Conservation (phyloP, 2,888 invertebrate species). For the Synanthedon myopaeformis region DNA sequence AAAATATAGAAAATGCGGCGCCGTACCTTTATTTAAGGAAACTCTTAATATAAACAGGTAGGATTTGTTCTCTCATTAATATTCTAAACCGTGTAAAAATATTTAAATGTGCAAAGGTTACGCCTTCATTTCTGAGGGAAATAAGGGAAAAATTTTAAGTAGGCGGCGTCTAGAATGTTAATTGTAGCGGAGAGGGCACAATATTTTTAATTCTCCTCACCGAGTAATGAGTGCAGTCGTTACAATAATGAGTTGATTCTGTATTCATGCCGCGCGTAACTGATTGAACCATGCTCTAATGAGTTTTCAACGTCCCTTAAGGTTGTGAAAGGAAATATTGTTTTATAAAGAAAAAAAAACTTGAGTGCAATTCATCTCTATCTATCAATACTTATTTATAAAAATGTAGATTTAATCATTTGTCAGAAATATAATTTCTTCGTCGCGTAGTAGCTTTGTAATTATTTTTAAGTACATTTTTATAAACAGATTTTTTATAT, state of each 20-base stretch:
- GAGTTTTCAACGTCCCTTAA: constrained; percentile 3
- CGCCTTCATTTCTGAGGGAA: constrained; percentile 33
- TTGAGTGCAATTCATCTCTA: too few species aligned
- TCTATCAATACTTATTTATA: too few species aligned
- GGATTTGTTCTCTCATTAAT: constrained; percentile 20
- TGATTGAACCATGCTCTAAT: constrained; percentile 10
- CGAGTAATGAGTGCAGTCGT: constrained; percentile 15
- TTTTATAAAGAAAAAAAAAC: too few species aligned
- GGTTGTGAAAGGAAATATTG: neutral
- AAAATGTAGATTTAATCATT: too few species aligned
- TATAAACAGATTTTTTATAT: too few species aligned
- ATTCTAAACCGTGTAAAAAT: constrained; percentile 24
- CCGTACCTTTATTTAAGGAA: neutral
- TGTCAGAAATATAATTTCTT: too few species aligned
- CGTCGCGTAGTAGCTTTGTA: too few species aligned
- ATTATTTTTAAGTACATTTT: too few species aligned
- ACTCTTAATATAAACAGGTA: constrained; percentile 1
- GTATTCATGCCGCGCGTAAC: constrained; percentile 9
- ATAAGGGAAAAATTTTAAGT: constrained; percentile 27
- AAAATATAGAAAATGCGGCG: neutral
- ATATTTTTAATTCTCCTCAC: constrained; percentile 26
- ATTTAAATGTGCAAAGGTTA: constrained; percentile 34
- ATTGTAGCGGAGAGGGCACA: constrained; percentile 22
- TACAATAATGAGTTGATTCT: constrained; percentile 23
- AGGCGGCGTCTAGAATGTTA: constrained; percentile 29